phyloP scores from a whole-genome alignment of 30 jellyfish, hydroid and myxozoan species.

The Turritopsis dohrnii region DNA sequence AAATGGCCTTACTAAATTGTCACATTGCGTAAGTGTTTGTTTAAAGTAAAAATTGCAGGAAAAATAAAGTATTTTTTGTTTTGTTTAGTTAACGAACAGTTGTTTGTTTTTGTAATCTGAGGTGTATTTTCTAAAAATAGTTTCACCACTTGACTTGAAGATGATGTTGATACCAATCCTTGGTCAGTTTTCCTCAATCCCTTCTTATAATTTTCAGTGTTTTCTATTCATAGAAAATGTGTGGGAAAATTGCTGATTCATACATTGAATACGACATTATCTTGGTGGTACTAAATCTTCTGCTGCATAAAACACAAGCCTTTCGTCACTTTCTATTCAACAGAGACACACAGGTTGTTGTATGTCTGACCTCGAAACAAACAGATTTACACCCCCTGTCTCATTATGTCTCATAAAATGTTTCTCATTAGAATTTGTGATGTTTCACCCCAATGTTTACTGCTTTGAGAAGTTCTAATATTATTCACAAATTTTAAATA shows the following conservation, averaged over 20 bases:
- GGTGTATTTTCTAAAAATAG: neutral
- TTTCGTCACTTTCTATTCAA: conserved; percentile 67
- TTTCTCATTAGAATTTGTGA: too few relatives aligned
- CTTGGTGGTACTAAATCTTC: conserved; percentile 44
- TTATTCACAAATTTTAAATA: too few relatives aligned
- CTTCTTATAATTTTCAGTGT: neutral
- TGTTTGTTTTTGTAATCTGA: neutral
- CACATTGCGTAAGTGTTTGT: conserved; percentile 30
- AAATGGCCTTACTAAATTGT: conserved; percentile 24
- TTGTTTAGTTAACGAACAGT: neutral
- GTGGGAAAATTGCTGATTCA: conserved; percentile 50
- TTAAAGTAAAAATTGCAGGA: too few relatives aligned
- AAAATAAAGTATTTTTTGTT: too few relatives aligned
- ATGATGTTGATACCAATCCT: too few relatives aligned
- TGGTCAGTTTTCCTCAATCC: too few relatives aligned
- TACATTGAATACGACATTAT: conserved; percentile 70
- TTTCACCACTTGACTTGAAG: too few relatives aligned
- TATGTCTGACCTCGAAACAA: too few relatives aligned
- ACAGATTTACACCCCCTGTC: neutral
- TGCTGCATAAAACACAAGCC: conserved; percentile 63
- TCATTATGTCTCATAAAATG: too few relatives aligned
- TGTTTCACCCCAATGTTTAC: neutral
- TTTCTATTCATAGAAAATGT: conserved; percentile 24
- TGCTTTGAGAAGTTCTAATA: neutral
- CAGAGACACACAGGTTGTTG: conserved; percentile 30